These are phyloP conservation scores for Pyralis farinalis DNA, from an alignment of 2,888 invertebrate species.

Conservation along the genomic window DNA sequence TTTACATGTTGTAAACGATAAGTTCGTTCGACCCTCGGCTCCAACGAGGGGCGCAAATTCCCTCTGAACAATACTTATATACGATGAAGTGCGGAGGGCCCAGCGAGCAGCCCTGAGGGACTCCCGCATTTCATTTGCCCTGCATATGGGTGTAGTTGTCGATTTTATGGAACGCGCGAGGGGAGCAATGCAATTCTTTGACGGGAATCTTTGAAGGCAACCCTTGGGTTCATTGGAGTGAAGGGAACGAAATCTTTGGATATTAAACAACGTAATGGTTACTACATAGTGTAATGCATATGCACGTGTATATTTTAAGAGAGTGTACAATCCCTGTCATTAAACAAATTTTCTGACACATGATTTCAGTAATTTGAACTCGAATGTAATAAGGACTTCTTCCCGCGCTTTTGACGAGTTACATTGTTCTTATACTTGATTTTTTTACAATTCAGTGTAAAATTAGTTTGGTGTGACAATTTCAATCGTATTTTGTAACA, in stretches of 20 bases:
- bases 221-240: not conserved
- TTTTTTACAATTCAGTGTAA: too few species aligned
- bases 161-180: constrained; percentile 34
- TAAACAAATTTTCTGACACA: too few species aligned
- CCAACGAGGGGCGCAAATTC: constrained; percentile 31
- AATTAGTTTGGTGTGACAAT: too few species aligned
- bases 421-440: too few species aligned
- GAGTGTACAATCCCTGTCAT: too few species aligned
- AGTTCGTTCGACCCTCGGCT: constrained; percentile 32
- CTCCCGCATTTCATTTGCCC: constrained; percentile 56
- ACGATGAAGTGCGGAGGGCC: constrained; percentile 29
- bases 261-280: not conserved
- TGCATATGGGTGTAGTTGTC: constrained; percentile 42
- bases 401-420: too few species aligned
- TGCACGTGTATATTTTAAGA: too few species aligned
- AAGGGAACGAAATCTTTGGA: not conserved
- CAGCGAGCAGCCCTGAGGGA: constrained; percentile 47
- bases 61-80: constrained; percentile 54
- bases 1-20: constrained; percentile 64
- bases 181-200: constrained; percentile 45
- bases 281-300: too few species aligned
- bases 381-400: too few species aligned
- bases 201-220: constrained; percentile 13
- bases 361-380: too few species aligned
- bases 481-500: too few species aligned